Evolutionary conservation across 2,888 invertebrate genomes (phyloP), one percentile per base, ranked within the genome.

Genomic region (Pollenia angustigena): DNA sequence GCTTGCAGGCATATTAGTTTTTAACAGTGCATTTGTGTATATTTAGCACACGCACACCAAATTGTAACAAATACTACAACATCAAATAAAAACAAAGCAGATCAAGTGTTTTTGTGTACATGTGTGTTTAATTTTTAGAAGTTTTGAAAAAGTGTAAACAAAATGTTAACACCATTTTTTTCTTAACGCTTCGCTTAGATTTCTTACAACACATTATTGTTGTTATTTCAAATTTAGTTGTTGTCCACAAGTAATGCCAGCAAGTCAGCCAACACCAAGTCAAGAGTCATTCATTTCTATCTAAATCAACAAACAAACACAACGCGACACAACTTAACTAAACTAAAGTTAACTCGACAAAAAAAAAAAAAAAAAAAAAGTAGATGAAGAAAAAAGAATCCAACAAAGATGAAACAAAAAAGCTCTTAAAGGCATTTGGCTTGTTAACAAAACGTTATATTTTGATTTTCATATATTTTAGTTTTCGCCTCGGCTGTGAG

Each of bases 251-350:
- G 68, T 81, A 81, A 81, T 72, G 44, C 60, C 71, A 83, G 64
- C 75, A 60, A 82, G 68, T 68, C 81, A 72, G 78, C 64, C 78
- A 72, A 52, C 78, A 78, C 48, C 64, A 79, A 84, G 83, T 79
- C 78, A 84, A 84, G 83, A 84, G 83, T 79, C 83, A 84, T 85
- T 85, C 60, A 85, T 80, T 85, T 80, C 60, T 80, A 80, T 85
- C 72, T 68, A 79, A 84, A 84, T 79, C 79, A 79, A 79, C 84
- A 84, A 79, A 79, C 58, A 84, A 72, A 83, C 50, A 74, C 74
- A 74, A 68, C 58, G 60, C 66, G 48, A 58, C 56, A 68, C 54
- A 42, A 66, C 48, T 18, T 44, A 56, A 66, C 56, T 64, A 60
- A 62, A 18, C 68, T 52, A 52, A 66, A 76, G 44, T 52, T 23